Evolutionary conservation across 2,888 invertebrate species (phyloP), one percentile per base, ranked within the genome.

Genomic region (Drosophila cyrtoloma): DNA sequence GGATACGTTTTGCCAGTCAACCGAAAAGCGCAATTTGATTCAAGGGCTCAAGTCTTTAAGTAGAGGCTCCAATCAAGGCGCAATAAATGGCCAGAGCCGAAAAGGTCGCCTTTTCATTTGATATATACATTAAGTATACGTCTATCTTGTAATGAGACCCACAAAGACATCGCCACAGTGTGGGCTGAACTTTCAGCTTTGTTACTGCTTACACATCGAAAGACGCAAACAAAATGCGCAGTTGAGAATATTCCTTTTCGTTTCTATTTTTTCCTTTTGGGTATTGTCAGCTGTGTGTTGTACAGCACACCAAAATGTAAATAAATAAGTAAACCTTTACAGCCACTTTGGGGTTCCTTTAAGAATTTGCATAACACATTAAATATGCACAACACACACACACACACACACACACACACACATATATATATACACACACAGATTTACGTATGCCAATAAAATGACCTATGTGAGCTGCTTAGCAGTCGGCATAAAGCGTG

Each of bases 361-460:
- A 65, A 62, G 65, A 69, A 88, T 88, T 88, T 88, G 90, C 89
- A 91, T 91, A 91, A 75, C 58, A 83, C 86, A 91, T 88, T 91
- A 88, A 83, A 86, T 88, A 91, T 90, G 86, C 90, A 70, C 60
- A 67, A 72, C 82, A 73, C 79, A 79, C 77, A 79, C 39, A 56
- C 75, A 75, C 56, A 19, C 22, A 26, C 52, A 52, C 74, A 80
- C 78, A 74, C 70, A 75, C 73, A 68, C 75, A 81, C 77, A 77
- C 75, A 71, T 75, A 80, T 81, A 74, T 75, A 80, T 81, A 74
- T 71, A 75, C 73, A 68, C 75, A 81, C 77, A 77, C 75, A 71
- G 91, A 90, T 90, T 90, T 76, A 39, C 55, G 75, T 77, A 84
- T 62, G 64, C 75, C 83, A 85, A 77, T 85, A 79, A 87, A 90